Evolutionary conservation across 1,140 invertebrate species (phyloP).

Genomic region (Homarus americanus): DNA sequence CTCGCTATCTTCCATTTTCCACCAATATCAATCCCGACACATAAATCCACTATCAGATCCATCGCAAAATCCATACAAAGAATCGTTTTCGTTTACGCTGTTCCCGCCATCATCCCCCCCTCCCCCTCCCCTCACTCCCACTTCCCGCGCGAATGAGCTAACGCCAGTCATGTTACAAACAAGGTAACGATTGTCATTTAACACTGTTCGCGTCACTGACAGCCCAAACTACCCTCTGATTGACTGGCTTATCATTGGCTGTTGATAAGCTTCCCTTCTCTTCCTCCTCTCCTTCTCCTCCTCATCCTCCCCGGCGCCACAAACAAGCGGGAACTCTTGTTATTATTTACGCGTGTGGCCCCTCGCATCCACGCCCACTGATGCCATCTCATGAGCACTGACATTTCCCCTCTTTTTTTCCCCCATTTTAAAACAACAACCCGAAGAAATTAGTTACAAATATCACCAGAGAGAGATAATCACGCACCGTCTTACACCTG

Average conservation of each 20-base stretch:
- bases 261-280: not conserved
- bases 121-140: not conserved
- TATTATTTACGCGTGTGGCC: no score
- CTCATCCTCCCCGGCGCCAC: no score
- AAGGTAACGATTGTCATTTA: constrained; percentile 15
- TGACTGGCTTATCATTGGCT: constrained; percentile 20
- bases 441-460: no score
- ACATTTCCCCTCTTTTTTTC: no score
- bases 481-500: no score
- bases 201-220: not conserved
- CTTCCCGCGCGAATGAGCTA: not conserved
- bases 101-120: not conserved
- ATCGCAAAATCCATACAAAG: not conserved
- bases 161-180: not conserved
- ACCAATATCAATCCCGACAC: not conserved
- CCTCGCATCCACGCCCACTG: no score
- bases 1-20: not conserved
- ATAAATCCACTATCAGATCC: not conserved
- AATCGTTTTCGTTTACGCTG: not conserved
- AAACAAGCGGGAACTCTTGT: no score
- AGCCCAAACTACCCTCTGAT: constrained; percentile 14
- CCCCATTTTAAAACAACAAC: no score
- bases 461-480: no score
- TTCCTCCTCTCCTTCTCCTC: no score
- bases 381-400: no score